Conservation (phyloP, 2,888 invertebrate species). For the Macrosiphum euphorbiae region DNA sequence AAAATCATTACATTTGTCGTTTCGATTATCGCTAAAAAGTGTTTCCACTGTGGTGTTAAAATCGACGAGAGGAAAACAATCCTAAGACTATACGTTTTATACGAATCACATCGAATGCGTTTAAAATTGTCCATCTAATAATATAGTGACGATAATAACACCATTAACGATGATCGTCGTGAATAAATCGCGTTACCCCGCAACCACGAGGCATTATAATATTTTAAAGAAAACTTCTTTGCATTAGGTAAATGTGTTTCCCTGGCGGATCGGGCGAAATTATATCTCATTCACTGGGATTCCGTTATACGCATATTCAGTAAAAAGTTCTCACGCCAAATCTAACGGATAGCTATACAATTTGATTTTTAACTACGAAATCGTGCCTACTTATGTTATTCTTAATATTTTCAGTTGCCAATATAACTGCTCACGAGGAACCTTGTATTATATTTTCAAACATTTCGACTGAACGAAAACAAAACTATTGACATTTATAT, state of each 20-base stretch:
- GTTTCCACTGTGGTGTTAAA: background rate
- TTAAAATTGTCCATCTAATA: background rate
- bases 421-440: too few species aligned
- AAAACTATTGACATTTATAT: too few species aligned
- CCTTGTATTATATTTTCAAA: too few species aligned
- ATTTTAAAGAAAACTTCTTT: conserved; percentile 15
- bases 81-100: background rate
- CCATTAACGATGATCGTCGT: background rate
- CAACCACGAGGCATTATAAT: background rate
- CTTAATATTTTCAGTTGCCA: too few species aligned
- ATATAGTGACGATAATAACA: background rate
- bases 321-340: background rate
- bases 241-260: conserved; percentile 37
- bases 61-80: background rate
- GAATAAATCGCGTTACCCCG: background rate
- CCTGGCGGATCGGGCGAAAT: background rate
- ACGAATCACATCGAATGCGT: background rate
- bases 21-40: background rate
- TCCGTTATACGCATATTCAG: conserved; percentile 1
- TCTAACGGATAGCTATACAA: too few species aligned
- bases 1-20: too few species aligned
- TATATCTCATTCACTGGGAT: background rate
- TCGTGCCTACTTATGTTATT: too few species aligned
- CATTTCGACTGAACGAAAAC: too few species aligned
- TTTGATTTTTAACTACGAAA: too few species aligned